Evolutionary conservation across 2,113 vertebrate species (phyloP).

Genomic region (Cololabis saira): DNA sequence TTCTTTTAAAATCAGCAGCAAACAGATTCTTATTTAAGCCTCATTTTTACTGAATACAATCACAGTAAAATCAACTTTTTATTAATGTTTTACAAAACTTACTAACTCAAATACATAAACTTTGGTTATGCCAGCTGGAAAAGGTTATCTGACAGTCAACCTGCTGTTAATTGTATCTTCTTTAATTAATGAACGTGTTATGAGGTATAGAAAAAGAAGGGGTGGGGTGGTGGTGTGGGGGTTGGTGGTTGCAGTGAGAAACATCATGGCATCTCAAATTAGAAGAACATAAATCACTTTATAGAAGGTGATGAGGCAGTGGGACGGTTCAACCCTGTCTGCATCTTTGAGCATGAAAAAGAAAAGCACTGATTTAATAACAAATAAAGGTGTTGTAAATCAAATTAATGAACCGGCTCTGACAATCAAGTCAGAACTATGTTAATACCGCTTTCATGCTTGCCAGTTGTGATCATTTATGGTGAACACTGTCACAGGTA

Average conservation of each 20-base stretch:
- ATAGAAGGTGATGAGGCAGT: constrained; percentile 53
- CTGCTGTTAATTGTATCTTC: background rate
- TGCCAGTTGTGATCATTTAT: constrained; percentile 33
- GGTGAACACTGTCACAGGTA: constrained; percentile 40
- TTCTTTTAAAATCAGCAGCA: no score
- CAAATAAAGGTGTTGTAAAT: constrained; percentile 61
- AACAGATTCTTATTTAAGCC: no score
- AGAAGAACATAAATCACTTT: constrained; percentile 66
- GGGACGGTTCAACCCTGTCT: constrained; percentile 66
- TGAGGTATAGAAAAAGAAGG: background rate
- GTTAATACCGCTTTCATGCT: constrained; percentile 30
- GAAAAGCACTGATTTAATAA: constrained; percentile 55
- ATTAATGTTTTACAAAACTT: background rate
- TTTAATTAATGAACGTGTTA: constrained; percentile 38
- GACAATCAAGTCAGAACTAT: constrained; percentile 46
- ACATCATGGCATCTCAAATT: constrained; percentile 61
- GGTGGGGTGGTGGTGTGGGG: no score
- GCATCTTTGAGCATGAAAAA: constrained; percentile 54
- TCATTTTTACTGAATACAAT: background rate
- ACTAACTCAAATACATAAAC: background rate
- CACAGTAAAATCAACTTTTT: background rate
- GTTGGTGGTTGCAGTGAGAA: background rate
- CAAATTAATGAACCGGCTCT: constrained; percentile 66
- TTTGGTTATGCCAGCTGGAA: background rate
- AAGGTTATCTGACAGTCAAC: constrained; percentile 3